phyloP scores from a whole-genome alignment of 2,113 vertebrate species.

The Centropus unirufus region DNA sequence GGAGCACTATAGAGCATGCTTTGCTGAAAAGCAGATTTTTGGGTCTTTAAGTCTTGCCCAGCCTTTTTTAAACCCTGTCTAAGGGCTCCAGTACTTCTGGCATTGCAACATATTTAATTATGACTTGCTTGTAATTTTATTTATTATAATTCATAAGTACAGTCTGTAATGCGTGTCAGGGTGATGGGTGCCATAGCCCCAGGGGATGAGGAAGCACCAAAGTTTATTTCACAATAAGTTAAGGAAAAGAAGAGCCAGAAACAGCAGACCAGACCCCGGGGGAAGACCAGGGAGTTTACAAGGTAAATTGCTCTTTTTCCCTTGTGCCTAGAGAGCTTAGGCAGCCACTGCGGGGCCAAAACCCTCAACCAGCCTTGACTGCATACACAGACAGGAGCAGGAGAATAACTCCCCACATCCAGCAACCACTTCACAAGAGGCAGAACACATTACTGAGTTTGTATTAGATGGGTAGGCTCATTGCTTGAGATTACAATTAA shows the following conservation, averaged over 20 bases:
- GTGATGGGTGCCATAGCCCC: not conserved
- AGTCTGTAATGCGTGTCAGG: not conserved
- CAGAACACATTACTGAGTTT: not conserved
- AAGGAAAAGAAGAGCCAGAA: not conserved
- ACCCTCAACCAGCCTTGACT: not conserved
- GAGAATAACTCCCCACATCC: not conserved
- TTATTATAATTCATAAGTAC: not conserved
- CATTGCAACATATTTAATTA: not conserved
- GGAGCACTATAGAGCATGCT: fast-evolving
- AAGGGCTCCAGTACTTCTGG: not conserved
- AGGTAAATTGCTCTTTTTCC: not conserved
- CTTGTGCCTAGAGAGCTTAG: not conserved
- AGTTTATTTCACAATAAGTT: not conserved
- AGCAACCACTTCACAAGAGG: not conserved
- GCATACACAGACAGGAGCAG: fast-evolving
- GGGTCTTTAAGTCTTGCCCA: not conserved
- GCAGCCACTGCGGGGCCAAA: fast-evolving
- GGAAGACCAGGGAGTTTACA: not conserved
- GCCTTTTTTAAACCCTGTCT: not conserved
- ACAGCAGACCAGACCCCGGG: not conserved
- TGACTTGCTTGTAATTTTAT: not conserved
- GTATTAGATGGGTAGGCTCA: not conserved
- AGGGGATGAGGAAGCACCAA: not conserved
- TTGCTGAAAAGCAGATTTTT: not conserved
- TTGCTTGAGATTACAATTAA: constrained; percentile 37